Percentiles rank a stretch among this genome's conserved stretches.
Conservation (phyloP, 2,888 invertebrate genomes). For the Galerucella pusilla region DNA sequence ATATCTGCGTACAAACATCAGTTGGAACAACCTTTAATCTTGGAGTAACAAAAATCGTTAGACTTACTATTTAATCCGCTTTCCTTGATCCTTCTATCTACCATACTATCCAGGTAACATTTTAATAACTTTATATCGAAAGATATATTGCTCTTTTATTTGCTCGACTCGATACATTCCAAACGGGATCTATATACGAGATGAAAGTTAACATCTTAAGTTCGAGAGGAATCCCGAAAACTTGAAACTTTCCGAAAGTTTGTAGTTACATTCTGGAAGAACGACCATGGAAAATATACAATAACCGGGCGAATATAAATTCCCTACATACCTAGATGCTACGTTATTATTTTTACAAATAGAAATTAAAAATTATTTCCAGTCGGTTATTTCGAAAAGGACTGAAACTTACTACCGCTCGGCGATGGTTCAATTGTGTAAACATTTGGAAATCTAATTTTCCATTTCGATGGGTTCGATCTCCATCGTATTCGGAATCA, state of each 20-base stretch:
- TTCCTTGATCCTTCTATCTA: background rate
- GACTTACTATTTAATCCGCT: background rate
- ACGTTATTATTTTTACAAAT: conserved; percentile 63
- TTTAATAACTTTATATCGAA: conserved; percentile 13
- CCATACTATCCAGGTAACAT: conserved; percentile 8
- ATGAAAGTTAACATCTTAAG: conserved; percentile 50
- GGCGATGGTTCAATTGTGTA: conserved; percentile 48
- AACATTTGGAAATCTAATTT: conserved; percentile 53
- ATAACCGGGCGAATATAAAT: conserved; percentile 61
- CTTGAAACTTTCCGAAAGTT: conserved; percentile 45
- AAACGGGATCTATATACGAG: conserved; percentile 15
- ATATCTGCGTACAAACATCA: too few relatives aligned
- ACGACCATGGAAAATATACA: conserved; percentile 61
- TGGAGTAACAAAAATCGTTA: background rate
- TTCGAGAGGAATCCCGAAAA: conserved; percentile 44
- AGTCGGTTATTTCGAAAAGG: conserved; percentile 54
- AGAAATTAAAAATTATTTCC: conserved; percentile 64
- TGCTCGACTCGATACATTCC: conserved; percentile 11
- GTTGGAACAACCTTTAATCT: too few relatives aligned
- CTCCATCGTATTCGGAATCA: conserved; percentile 10
- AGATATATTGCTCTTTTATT: conserved; percentile 22
- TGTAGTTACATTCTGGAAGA: conserved; percentile 63
- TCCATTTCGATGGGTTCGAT: conserved; percentile 45
- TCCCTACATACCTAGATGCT: conserved; percentile 59
- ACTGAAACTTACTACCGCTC: conserved; percentile 31